Base-by-base conservation (phyloP, 2,113 vertebrate species). In the Triplophysa tibetana region DNA sequence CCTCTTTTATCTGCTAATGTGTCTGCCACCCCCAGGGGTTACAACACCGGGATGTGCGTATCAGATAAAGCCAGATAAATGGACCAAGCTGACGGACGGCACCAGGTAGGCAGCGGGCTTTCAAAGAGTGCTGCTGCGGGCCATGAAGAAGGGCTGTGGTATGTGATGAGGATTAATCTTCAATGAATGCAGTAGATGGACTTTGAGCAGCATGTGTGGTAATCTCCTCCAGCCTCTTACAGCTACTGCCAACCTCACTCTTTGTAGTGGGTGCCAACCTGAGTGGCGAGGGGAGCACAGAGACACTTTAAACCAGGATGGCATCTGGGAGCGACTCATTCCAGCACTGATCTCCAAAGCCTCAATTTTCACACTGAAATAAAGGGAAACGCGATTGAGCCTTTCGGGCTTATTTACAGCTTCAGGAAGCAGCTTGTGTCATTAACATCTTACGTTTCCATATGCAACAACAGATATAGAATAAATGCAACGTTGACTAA, bases 181-280 rank as follows among this genome's bases (percentile, higher is more conserved):
- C 80, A 56, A 43, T 85, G 83, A 82, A 82, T 82, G 80, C 64
- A 16, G 60, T 68, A 70, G 52, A 82, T 68, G 73, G 65, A 79
- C 29, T 43, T 29, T 76, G 58, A 79, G 56, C 80, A 82, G 77
- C 80, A 76, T 79, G 76, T 81, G 82, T 79, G 70, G 75, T 79
- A 84, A 84, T 84, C 79, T 79, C 72, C 17, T 64, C 54, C 43
- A 76, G 50, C 74, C 80, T 81, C 69, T 80, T 54, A 72, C 69
- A 60, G 62, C 75, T 75, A 70, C 63, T 80, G 77, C 74, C 80
- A 81, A 60, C 67, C 48, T 65, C 61, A 48, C 43, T 66, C 83
- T 85, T 85, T 85, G 83, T 82, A 82, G 83, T 82, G 81, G 58
- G 77, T 82, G 83, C 83, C 83, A 82, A 69, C 43, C 77, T 70